Conservation (phyloP, 37 sponge, comb jelly and placozoan species). For the Cladorhizidae sp. region DNA sequence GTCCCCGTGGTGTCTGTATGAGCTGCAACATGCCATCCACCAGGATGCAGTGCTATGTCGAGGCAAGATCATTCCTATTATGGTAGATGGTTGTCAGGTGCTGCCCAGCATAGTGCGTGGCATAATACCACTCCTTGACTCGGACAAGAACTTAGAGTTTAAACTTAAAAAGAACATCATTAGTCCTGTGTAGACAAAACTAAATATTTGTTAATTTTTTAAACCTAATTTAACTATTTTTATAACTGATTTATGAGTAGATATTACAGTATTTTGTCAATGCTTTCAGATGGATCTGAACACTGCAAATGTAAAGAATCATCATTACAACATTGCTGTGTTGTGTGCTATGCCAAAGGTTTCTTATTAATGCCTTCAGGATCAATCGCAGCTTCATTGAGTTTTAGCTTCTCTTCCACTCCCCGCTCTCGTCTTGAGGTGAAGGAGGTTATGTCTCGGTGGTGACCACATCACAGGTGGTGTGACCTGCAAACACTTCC, state of each 20-base stretch:
- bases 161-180: constrained; percentile 3
- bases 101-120: constrained; percentile 17
- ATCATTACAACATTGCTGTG: too few relatives aligned
- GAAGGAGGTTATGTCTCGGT: too few relatives aligned
- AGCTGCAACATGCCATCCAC: constrained; percentile 30
- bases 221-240: too few relatives aligned
- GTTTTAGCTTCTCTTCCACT: constrained; percentile 11
- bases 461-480: too few relatives aligned
- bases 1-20: constrained; percentile 38
- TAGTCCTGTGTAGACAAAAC: too few relatives aligned
- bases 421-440: constrained; percentile 32
- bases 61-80: constrained; percentile 38
- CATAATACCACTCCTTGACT: neutral
- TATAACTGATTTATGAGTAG: too few relatives aligned
- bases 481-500: too few relatives aligned
- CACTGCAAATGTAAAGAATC: too few relatives aligned
- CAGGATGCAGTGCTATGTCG: constrained; percentile 6
- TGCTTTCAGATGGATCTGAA: too few relatives aligned
- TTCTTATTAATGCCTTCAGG: neutral
- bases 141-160: constrained; percentile 3
- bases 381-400: constrained; percentile 41
- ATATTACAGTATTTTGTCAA: too few relatives aligned
- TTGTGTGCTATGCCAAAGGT: too few relatives aligned
- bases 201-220: too few relatives aligned
- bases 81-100: constrained; percentile 2